Evolutionary conservation across 2,797 vertebrate species (phyloP).

Genomic region (Cynopterus sphinx): DNA sequence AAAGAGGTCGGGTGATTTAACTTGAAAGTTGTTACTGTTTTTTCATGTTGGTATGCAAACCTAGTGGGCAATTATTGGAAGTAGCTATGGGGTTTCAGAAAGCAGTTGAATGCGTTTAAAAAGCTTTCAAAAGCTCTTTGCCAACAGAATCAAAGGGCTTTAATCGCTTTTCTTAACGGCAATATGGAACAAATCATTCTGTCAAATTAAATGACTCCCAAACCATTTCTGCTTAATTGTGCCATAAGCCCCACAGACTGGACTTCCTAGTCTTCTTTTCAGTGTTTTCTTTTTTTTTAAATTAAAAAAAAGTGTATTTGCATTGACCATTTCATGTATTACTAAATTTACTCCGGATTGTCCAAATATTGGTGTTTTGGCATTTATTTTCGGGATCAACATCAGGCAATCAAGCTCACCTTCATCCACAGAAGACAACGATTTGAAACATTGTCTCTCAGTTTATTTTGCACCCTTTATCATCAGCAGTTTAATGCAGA

Average conservation of each 20-base stretch:
- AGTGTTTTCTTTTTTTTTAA: not conserved
- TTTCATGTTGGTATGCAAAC: slow-evolving; percentile 17
- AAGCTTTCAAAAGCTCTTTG: slow-evolving; percentile 58
- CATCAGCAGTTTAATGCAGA: not conserved
- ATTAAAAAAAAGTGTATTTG: not conserved
- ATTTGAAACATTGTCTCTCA: slow-evolving; percentile 19
- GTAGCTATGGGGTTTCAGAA: not conserved
- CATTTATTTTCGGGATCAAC: slow-evolving; percentile 36
- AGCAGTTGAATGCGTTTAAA: slow-evolving; percentile 58
- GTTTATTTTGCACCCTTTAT: slow-evolving; percentile 37
- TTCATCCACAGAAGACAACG: slow-evolving; percentile 20
- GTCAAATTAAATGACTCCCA: not conserved
- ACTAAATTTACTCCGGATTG: slow-evolving; percentile 66
- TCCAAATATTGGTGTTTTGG: slow-evolving; percentile 49
- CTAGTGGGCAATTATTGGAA: not conserved
- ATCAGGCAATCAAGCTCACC: slow-evolving; percentile 47
- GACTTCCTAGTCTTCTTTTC: slow-evolving; percentile 60
- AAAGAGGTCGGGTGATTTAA: not conserved
- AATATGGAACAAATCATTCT: slow-evolving; percentile 35
- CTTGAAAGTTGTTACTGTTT: not conserved
- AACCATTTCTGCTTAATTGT: slow-evolving; percentile 28
- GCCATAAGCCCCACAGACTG: not conserved
- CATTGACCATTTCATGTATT: slow-evolving; percentile 61
- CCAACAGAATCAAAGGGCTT: not conserved
- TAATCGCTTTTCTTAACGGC: not conserved